Evolutionary conservation across 1,140 invertebrate species (phyloP).

Genomic region (Ceratina australensis): DNA sequence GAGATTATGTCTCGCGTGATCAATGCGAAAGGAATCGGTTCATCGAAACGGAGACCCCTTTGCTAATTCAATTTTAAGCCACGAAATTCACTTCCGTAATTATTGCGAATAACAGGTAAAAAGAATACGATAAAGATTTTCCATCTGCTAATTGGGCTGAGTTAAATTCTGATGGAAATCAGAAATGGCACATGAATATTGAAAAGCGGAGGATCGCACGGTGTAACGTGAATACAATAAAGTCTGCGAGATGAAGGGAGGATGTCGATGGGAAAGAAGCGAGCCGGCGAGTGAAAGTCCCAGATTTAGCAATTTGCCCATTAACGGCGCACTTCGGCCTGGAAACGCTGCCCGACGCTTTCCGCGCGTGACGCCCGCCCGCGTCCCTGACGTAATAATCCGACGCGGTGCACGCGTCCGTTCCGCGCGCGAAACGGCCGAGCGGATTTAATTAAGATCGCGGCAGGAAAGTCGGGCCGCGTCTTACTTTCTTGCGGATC

Average conservation of each 20-base stretch:
- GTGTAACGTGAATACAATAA: neutral
- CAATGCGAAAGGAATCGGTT: neutral
- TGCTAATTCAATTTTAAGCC: too few species aligned
- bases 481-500: conserved; percentile 49
- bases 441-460: conserved; percentile 50
- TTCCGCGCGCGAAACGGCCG: conserved; percentile 31
- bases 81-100: too few species aligned
- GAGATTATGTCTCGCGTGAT: conserved; percentile 13
- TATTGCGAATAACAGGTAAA: too few species aligned
- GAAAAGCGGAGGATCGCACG: too few species aligned
- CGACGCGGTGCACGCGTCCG: conserved; percentile 39
- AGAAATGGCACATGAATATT: too few species aligned
- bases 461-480: conserved; percentile 29
- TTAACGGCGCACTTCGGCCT: conserved; percentile 42
- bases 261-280: neutral
- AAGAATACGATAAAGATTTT: too few species aligned
- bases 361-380: conserved; percentile 43
- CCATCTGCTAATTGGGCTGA: too few species aligned
- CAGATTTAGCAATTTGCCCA: conserved; percentile 59
- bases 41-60: too few species aligned
- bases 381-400: conserved; percentile 55
- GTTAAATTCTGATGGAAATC: too few species aligned
- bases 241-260: neutral
- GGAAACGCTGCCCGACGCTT: conserved; percentile 51
- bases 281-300: conserved; percentile 54